A percentile compares a stretch with the other conserved stretches of the same genome.
Evolutionary conservation across 2,888 invertebrate genomes (phyloP).

Genomic region (Eupeodes luniger): DNA sequence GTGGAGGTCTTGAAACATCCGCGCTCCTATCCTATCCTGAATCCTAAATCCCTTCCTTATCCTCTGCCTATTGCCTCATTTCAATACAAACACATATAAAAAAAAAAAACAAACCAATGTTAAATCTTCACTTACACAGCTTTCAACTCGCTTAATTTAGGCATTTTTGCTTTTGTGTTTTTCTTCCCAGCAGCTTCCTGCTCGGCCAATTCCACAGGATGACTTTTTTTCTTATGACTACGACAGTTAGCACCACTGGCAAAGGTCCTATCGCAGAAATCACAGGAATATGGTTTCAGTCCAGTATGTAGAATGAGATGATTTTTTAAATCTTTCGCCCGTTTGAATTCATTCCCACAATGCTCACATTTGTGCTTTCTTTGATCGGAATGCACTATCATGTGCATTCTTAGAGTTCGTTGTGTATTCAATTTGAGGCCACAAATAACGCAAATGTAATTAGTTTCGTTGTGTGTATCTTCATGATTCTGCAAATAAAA

Average conservation of each 20-base stretch:
- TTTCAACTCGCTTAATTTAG: conserved; percentile 82
- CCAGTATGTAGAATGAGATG: conserved; percentile 83
- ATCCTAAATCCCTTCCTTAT: too few species aligned
- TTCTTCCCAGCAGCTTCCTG: conserved; percentile 81
- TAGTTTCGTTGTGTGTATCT: conserved; percentile 82
- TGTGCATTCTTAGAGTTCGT: conserved; percentile 81
- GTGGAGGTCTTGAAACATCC: too few species aligned
- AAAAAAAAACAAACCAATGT: too few species aligned
- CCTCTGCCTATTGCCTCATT: too few species aligned
- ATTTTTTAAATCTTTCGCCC: conserved; percentile 83
- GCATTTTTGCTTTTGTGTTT: conserved; percentile 79
- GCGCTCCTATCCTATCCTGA: too few species aligned
- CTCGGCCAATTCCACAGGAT: conserved; percentile 82
- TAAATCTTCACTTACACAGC: conserved; percentile 79
- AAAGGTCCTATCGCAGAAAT: conserved; percentile 83
- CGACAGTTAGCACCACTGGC: conserved; percentile 84
- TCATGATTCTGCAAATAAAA: conserved; percentile 80
- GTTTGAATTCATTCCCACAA: conserved; percentile 82
- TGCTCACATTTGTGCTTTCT: conserved; percentile 82
- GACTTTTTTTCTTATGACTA: conserved; percentile 83
- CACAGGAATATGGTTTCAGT: conserved; percentile 82
- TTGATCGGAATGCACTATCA: conserved; percentile 82
- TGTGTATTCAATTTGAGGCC: conserved; percentile 82
- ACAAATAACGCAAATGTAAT: conserved; percentile 82
- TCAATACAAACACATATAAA: too few species aligned